Percentiles rank a stretch among this genome's conserved stretches.
phyloP scores from a whole-genome alignment of 2,888 invertebrate species.

The Hofmannophila pseudospretella region DNA sequence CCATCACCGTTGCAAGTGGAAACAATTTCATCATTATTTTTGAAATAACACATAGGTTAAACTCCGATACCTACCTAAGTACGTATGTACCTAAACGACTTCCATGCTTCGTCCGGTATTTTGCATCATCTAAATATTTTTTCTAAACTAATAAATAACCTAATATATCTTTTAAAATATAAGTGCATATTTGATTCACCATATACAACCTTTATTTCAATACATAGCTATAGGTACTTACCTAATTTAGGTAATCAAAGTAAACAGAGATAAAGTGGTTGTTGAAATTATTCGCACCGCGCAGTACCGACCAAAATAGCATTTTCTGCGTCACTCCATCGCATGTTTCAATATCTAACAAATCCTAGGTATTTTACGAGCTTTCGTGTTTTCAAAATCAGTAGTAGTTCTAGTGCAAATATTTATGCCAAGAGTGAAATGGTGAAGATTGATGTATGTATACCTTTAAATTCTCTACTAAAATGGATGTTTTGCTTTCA shows the following conservation, averaged over 20 bases:
- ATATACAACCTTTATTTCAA: too few relatives aligned
- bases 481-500: slow-evolving; percentile 26
- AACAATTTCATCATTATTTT: slow-evolving; percentile 1
- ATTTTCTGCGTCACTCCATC: slow-evolving; percentile 42
- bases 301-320: slow-evolving; percentile 32
- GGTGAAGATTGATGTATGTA: slow-evolving; percentile 12
- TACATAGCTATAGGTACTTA: too few relatives aligned
- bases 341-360: slow-evolving; percentile 22
- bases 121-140: too few relatives aligned
- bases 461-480: slow-evolving; percentile 1
- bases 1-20: background rate
- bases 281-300: slow-evolving; percentile 33
- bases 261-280: slow-evolving; percentile 18
- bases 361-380: slow-evolving; percentile 11
- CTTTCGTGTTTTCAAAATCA: slow-evolving; percentile 27
- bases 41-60: slow-evolving; percentile 6
- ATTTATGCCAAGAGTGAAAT: slow-evolving; percentile 29
- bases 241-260: slow-evolving; percentile 17
- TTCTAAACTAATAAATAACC: too few relatives aligned
- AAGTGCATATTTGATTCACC: too few relatives aligned
- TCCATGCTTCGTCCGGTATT: too few relatives aligned
- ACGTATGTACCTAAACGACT: too few relatives aligned
- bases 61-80: too few relatives aligned
- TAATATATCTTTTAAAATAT: too few relatives aligned
- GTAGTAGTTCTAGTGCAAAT: slow-evolving; percentile 30